phyloP scores from a whole-genome alignment of 2,113 vertebrate species.

The Scatophagus argus region DNA sequence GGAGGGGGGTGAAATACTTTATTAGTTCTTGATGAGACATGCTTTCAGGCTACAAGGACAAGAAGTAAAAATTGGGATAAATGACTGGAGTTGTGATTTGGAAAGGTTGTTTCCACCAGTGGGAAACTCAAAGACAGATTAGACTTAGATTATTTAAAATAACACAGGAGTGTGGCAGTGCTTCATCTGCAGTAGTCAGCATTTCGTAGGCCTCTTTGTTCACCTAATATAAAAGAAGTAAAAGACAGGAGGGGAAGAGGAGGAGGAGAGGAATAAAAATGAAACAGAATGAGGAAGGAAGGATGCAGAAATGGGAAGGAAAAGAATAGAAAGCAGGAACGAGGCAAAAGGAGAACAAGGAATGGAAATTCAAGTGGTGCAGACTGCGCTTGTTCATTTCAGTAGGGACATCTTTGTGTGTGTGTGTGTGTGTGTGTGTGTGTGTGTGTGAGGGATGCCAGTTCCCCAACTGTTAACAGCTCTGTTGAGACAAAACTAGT shows the following conservation, averaged over 20 bases:
- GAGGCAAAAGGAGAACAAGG: constrained; percentile 41
- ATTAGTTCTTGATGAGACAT: constrained; percentile 52
- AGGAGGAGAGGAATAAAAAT: constrained; percentile 15
- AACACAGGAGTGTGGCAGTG: not conserved
- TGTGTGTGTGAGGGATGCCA: not conserved
- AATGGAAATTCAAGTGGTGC: constrained; percentile 36
- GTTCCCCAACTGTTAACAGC: constrained; percentile 46
- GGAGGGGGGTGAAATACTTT: constrained; percentile 30
- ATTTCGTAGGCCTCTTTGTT: constrained; percentile 1
- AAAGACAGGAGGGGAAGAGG: not conserved
- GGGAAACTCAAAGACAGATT: constrained; percentile 25
- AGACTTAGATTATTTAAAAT: constrained; percentile 1
- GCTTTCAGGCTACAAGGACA: constrained; percentile 15
- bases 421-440: constrained; percentile 32
- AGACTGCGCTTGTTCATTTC: constrained; percentile 5
- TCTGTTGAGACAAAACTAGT: constrained; percentile 68
- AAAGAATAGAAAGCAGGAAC: constrained; percentile 38
- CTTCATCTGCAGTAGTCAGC: constrained; percentile 9
- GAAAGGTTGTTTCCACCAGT: constrained; percentile 32
- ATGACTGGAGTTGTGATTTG: not conserved
- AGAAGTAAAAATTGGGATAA: constrained; percentile 2
- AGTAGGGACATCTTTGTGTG: constrained; percentile 2
- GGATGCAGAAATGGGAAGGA: not conserved
- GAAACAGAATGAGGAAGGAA: constrained; percentile 28
- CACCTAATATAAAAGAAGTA: not conserved